Evolutionary conservation across 2,113 vertebrate genomes (phyloP).

Genomic region (Silurus glanis): DNA sequence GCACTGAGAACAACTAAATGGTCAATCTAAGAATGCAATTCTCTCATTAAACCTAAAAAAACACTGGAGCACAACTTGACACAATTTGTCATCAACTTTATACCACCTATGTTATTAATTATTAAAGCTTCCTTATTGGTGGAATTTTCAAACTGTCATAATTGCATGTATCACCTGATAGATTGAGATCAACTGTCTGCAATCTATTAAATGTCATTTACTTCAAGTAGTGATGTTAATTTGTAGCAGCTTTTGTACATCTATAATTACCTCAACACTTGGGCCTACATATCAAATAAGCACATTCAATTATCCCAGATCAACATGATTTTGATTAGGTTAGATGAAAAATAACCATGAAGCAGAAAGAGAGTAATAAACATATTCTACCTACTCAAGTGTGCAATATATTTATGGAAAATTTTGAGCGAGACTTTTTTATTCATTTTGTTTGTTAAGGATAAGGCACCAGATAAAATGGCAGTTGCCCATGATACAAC

Average conservation of each 20-base stretch:
- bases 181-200: background rate
- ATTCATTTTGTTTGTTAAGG: background rate
- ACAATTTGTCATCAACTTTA: background rate
- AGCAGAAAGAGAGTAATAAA: background rate
- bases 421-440: background rate
- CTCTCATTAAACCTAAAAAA: background rate
- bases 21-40: background rate
- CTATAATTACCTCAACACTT: constrained; percentile 15
- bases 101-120: background rate
- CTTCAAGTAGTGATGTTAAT: constrained; percentile 17
- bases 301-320: constrained; percentile 22
- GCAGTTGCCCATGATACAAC: constrained; percentile 19
- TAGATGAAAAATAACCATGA: background rate
- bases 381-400: background rate
- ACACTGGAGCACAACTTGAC: background rate
- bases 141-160: background rate
- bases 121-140: background rate
- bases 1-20: background rate
- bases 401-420: background rate
- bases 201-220: background rate
- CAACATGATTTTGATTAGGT: constrained; percentile 21
- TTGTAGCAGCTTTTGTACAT: background rate
- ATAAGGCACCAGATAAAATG: rapidly evolving
- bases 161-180: background rate
- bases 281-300: constrained; percentile 8